Evolutionary conservation across 92 coral and sea anemone genomes (phyloP).

Genomic region (Metridium senile): DNA sequence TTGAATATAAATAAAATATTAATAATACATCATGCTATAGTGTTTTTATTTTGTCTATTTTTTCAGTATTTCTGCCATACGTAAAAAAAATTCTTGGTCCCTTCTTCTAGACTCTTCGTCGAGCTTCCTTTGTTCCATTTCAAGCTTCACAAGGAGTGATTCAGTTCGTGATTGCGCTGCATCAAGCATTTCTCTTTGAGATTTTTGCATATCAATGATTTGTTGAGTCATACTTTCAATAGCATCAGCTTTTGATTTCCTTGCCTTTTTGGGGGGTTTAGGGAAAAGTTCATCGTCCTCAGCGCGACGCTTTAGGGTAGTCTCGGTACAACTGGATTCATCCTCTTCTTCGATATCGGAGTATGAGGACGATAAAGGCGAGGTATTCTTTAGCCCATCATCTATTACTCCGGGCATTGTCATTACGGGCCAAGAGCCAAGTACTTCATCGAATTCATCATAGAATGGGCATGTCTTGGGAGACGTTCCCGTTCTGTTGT

Average conservation of each 20-base stretch:
- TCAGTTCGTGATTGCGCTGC: slow-evolving; percentile 33
- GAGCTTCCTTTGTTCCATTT: slow-evolving; percentile 46
- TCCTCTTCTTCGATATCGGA: slow-evolving; percentile 12
- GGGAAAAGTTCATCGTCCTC: not conserved
- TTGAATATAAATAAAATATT: no score
- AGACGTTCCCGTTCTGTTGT: slow-evolving; percentile 48
- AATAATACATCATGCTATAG: no score
- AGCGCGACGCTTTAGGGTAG: no score
- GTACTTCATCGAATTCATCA: slow-evolving; percentile 57
- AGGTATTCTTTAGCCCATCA: not conserved
- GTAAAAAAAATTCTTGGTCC: slow-evolving; percentile 55
- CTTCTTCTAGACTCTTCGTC: slow-evolving; percentile 55
- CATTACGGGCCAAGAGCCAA: slow-evolving; percentile 54
- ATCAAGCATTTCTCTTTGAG: slow-evolving; percentile 25
- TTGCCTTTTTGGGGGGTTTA: slow-evolving; percentile 24
- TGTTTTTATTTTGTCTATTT: slow-evolving; percentile 22
- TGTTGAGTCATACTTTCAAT: slow-evolving; percentile 31
- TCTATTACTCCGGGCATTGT: slow-evolving; percentile 56
- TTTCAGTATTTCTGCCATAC: slow-evolving; percentile 46
- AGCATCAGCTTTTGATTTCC: slow-evolving; percentile 31
- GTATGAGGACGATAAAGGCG: no score
- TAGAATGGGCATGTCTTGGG: slow-evolving; percentile 46
- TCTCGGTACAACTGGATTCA: slow-evolving; percentile 1
- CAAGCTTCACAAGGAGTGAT: slow-evolving; percentile 41
- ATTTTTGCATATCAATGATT: slow-evolving; percentile 42